Conservation (phyloP, 2,888 invertebrate genomes). For the Ceratothoa steindachneri region DNA sequence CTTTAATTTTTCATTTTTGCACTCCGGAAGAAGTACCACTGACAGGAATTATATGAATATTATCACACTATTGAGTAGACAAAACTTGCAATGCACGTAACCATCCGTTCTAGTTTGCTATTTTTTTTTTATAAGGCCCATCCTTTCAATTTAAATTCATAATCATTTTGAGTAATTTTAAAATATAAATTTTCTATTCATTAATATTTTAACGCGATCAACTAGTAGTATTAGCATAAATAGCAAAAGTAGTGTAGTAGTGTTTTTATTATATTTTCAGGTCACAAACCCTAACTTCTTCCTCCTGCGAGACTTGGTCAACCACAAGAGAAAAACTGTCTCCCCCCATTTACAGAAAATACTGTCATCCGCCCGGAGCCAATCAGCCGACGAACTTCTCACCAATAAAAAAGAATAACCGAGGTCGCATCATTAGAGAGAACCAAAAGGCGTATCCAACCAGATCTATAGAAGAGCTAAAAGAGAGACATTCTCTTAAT, state of each 20-base stretch:
- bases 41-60: no score
- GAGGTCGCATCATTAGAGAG: neutral
- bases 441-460: slow-evolving; percentile 24
- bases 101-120: no score
- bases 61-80: no score
- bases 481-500: neutral
- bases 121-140: no score
- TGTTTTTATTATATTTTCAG: no score
- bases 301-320: neutral
- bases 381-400: neutral
- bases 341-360: neutral
- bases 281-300: neutral
- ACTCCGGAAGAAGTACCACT: no score
- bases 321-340: neutral
- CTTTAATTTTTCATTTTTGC: no score
- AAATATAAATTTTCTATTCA: neutral
- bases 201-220: neutral
- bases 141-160: no score
- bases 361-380: neutral
- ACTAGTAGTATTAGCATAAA: no score
- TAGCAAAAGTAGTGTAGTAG: no score
- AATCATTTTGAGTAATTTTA: neutral
- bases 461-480: slow-evolving; percentile 11
- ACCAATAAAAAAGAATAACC: neutral
- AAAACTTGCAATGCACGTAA: no score